These are phyloP conservation scores for Chloroceryle aenea DNA, from an alignment of 2,113 vertebrate genomes.

Conservation along the genomic window DNA sequence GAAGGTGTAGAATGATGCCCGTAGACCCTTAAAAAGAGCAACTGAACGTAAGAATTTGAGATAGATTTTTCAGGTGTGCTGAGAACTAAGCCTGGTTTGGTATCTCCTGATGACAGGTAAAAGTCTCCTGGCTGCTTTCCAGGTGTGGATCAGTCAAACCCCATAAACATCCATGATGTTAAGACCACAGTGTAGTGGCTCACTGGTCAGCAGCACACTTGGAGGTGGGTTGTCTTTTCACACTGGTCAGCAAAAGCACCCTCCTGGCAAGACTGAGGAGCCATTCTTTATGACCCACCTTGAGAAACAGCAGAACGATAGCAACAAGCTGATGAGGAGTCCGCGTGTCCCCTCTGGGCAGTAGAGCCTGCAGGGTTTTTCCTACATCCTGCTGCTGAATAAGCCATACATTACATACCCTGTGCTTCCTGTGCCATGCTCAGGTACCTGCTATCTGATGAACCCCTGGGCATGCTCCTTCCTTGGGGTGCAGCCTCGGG, in stretches of 20 bases:
- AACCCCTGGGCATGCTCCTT: rapidly evolving
- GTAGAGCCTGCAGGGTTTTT: not conserved
- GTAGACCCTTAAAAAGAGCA: not conserved
- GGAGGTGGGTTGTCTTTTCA: not conserved
- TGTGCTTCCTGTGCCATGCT: not conserved
- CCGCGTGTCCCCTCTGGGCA: rapidly evolving
- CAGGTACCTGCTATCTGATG: not conserved
- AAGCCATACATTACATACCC: not conserved
- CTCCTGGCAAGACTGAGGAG: not conserved
- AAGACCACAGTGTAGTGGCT: not conserved
- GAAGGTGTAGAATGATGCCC: not conserved
- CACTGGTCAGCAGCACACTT: not conserved
- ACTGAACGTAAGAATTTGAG: not conserved
- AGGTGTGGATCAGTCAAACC: not conserved
- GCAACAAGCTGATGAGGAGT: not conserved
- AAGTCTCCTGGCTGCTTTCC: not conserved
- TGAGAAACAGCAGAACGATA: not conserved
- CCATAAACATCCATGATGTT: not conserved
- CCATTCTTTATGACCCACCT: not conserved
- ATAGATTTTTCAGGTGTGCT: not conserved
- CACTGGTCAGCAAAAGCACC: not conserved
- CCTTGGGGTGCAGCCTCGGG: not conserved
- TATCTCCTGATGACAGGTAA: not conserved
- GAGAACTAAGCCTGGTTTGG: not conserved
- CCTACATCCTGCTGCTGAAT: not conserved